Base-by-base conservation (phyloP, 1,140 invertebrate genomes). In the Drosophila ironensis region DNA sequence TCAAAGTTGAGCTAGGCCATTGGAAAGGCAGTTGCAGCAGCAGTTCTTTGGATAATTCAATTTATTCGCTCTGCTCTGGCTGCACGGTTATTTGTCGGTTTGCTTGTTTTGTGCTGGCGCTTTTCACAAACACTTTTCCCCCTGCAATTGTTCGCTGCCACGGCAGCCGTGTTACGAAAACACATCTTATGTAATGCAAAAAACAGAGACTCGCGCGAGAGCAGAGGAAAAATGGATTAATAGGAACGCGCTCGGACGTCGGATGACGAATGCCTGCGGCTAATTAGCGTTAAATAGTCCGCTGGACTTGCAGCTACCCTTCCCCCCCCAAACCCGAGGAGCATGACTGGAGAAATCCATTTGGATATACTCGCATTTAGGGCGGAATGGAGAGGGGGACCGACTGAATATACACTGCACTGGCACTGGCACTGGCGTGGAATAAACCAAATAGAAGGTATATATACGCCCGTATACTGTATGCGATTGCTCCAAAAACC, bases 121-220 rank as follows among this genome's bases (percentile, higher is more conserved):
- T 78, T 78, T 69, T 59, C 64, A 59, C 45, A 54, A 57, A 52
- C 40, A 38, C 33, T 59, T 77, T 78, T 50, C 28, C 66, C 24
- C 66, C 24, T 71, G 80, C 80, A 84, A 86, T 80, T 86, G 63
- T 37, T 3, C n/a, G 4, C 28, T 11, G 28, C 28, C 28, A 2
- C 28, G 4, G 28, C 44, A 60, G 74, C 60, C 33, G 72, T 51
- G 52, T 86, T 86, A 86, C 81, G 80, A 86, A 86, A 86, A 87
- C 81, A 60, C 60, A 81, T 86, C n/a, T n/a, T 86, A 86, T 81
- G 87, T 86, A 86, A 86, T 72, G 77, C 56, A 71, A 61, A 74
- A 70, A 71, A 56, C 14, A 33, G 19, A 35, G 4, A 60, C 28
- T 70, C 57, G 76, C 74, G 64, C 70, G 69, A 69, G 69, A 75